Evolutionary conservation across 2,888 invertebrate species (phyloP), one percentile per base, ranked within the genome.

Genomic region (Drosophila emarginata): DNA sequence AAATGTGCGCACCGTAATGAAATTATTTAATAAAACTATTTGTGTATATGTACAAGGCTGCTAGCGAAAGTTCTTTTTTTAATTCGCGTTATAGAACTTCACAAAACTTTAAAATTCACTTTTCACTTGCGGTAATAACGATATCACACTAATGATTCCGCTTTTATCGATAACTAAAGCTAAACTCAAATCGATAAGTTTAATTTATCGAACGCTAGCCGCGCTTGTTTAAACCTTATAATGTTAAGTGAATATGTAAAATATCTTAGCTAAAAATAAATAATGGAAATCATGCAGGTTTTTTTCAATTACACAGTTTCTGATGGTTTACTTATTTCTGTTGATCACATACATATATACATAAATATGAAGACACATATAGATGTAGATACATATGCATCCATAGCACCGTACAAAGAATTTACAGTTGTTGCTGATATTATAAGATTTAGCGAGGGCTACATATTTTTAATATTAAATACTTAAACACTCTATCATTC

Each of bases 11-110:
- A 53, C 14, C 39, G 40, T 39, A 58, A 58, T 23, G 39, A 40
- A 39, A 58, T 65, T 74, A 86, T 83, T 80, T 80, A 86, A 81
- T 81, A 80, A 86, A 86, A 51, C 59, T 70, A 74, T 73, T 73
- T 85, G 82, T 81, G 75, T 84, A 72, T 74, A 77, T 72, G 54
- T 57, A 57, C n/a, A 57, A 57, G 45, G 18, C 39, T 39, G 4
- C 5, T 14, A 15, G 21, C 21, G 45, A 21, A 12, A 21, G 14
- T 14, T 14, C 2, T 26, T 26, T 26, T 26, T 52, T 28, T 26
- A 14, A 3, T 26, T 26, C 21, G 11, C 21, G 45, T 4, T 4
- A 18, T 1, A 45, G 21, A 15, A 18, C 0, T 18, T 18, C 1
- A 0, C 15, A 3, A 45, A 40, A 45, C 11, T 45, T 45, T 11